phyloP scores from a whole-genome alignment of 35 echinoderm and acorn worm genomes.

The Apostichopus parvimensis region DNA sequence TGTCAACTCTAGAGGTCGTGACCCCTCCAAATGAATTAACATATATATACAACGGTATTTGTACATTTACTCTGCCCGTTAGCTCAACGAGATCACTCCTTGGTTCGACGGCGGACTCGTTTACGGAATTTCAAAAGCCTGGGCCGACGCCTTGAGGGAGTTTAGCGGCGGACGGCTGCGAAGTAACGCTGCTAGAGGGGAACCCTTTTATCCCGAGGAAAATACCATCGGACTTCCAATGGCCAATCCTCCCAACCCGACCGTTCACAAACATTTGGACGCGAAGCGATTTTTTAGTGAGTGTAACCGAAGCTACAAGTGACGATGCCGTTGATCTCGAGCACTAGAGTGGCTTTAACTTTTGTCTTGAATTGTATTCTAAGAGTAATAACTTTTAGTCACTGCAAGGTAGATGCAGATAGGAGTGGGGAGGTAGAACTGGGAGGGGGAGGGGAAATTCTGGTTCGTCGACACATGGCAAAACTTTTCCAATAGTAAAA shows the following conservation, averaged over 20 bases:
- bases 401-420: no score
- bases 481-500: no score
- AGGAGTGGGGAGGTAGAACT: no score
- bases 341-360: no score
- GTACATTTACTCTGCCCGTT: neutral
- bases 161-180: constrained; percentile 85
- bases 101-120: constrained; percentile 95
- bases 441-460: no score
- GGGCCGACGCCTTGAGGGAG: constrained; percentile 83
- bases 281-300: constrained; percentile 88
- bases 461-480: no score
- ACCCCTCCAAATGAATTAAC: no score
- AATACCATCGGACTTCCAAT: constrained; percentile 89
- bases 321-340: no score
- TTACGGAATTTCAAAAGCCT: constrained; percentile 91
- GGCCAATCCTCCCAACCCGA: constrained; percentile 90
- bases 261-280: constrained; percentile 58
- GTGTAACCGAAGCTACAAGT: neutral
- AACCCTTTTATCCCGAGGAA: constrained; percentile 64
- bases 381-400: no score
- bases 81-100: constrained; percentile 98
- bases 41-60: neutral
- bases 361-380: no score
- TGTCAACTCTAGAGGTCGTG: no score
- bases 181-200: constrained; percentile 45